Base-by-base conservation (phyloP, 1,140 invertebrate genomes). In the Leptopilina boulardi region DNA sequence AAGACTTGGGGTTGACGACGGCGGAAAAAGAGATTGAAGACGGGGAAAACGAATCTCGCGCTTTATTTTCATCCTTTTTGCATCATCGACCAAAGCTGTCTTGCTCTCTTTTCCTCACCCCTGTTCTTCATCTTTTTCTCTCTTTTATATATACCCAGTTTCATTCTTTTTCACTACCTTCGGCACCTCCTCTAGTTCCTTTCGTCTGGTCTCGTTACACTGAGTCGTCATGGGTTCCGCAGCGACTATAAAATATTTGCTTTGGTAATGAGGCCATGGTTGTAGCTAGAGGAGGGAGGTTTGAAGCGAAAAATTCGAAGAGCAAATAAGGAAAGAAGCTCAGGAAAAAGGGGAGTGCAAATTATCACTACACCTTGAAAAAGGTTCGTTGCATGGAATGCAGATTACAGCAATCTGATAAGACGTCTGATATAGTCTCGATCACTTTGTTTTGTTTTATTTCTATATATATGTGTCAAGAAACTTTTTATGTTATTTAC, bases 191-290 rank as follows among this genome's bases (percentile, higher is more conserved):
- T 82, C 80, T 76, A 80, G 77, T 81, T 73, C 73, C 73, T 76
- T 79, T 81, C 81, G 70, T 83, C 80, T 78, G 78, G 81, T 77
- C 80, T 81, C 80, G 59, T 83, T 77, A 80, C 78, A 82, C 81
- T 76, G 59, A 82, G 74, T 84, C 84, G 83, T 86, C 83, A 82
- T 77, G 81, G 82, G 85, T 81, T 86, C 86, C 85, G 80, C 83
- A 84, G 85, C 82, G 89, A 88, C 89, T 91, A 89, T 91, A 88
- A 90, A 91, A 91, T 91, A 91, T 91, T 91, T 91, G 88, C 89
- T 91, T 91, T 91, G 85, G 88, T 91, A 91, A 91, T 91, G 89
- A 91, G 89, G 89, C 89, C 86, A 91, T 80, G 88, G 85, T 84
- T 87, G 82, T 87, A 86, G 83, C 82, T 83, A 73, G 75, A 66